Evolutionary conservation across 2,888 invertebrate genomes (phyloP), one percentile per base, ranked within the genome.

Genomic region (Pantelozetes paolii): DNA sequence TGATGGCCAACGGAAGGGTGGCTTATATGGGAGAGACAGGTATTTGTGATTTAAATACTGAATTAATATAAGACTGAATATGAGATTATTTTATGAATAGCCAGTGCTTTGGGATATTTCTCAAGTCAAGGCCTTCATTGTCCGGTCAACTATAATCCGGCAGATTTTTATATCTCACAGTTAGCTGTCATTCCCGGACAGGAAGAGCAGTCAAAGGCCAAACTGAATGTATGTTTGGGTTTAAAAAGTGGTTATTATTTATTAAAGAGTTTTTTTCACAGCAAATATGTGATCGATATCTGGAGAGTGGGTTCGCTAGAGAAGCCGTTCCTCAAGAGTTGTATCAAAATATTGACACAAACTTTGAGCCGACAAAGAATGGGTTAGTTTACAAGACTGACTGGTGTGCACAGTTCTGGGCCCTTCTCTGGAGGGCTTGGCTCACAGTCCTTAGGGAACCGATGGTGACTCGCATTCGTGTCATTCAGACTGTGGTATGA

Each of bases 381-480:
- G n/a, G n/a, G n/a, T n/a, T n/a, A n/a, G n/a, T n/a, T n/a, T n/a
- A n/a, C n/a, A n/a, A n/a, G 83, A 92, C 92, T 1, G 87, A 89
- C 0, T 95, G 94, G 91, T 88, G 87, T 75, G 88, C 89, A 74
- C 97, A 98, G 84, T 92, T 96, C 82, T 83, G 88, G 0, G 93
- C 92, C 0, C 89, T 98, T 0, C 84, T 95, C 11, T 93, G 94
- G 92, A 85, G 97, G 70, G 92, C 94, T 13, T 92, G 92, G 89
- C 84, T 94, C 45, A 91, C 91, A 59, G 89, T 91, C 45, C 86
- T 92, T 71, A 91, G 96, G 81, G 95, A 97, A 80, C 95, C 95
- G 0, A 86, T 93, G 81, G 86, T 97, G 32, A 89, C 96, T 76
- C 90, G 90, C 88, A 92, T 95, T 77, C 87, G 94, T 77, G 83